A percentile compares a stretch with the other conserved stretches of the same genome.
Evolutionary conservation across 2,888 invertebrate species (phyloP).

Genomic region (Cheilosia variabilis): DNA sequence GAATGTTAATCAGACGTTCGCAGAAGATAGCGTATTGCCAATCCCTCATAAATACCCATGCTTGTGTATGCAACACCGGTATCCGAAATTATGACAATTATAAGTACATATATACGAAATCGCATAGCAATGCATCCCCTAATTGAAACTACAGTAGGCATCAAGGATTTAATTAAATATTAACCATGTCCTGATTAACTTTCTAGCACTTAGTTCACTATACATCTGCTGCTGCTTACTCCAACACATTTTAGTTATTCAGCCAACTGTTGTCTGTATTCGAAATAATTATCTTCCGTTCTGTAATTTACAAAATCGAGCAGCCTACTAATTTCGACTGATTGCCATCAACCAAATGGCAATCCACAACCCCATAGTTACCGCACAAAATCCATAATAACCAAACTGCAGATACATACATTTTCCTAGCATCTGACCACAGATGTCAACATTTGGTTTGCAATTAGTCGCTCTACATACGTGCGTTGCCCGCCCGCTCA

Average conservation of each 20-base stretch:
- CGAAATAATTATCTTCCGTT: constrained; percentile 33
- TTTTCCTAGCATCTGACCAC: constrained; percentile 55
- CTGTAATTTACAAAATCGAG: constrained; percentile 35
- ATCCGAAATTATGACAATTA: too few relatives aligned
- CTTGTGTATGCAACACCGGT: too few relatives aligned
- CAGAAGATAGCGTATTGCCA: too few relatives aligned
- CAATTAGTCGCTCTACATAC: constrained; percentile 52
- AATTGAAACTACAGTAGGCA: neutral
- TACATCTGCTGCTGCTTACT: constrained; percentile 20
- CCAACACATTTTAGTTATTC: constrained; percentile 10
- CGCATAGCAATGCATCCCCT: too few relatives aligned
- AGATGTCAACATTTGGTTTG: constrained; percentile 73
- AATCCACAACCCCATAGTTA: constrained; percentile 37
- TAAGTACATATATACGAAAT: too few relatives aligned
- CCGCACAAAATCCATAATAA: constrained; percentile 48
- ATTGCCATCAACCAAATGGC: constrained; percentile 45
- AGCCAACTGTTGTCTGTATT: neutral
- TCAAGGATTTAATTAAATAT: constrained; percentile 25
- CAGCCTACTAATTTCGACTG: constrained; percentile 48
- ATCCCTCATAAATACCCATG: too few relatives aligned
- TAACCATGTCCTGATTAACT: constrained; percentile 38
- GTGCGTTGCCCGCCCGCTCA: neutral
- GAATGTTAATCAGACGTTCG: too few relatives aligned
- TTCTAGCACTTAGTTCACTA: constrained; percentile 15
- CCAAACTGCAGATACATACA: constrained; percentile 64